phyloP scores from a whole-genome alignment of 1,140 invertebrate genomes.

The Agraylea sexmaculata region DNA sequence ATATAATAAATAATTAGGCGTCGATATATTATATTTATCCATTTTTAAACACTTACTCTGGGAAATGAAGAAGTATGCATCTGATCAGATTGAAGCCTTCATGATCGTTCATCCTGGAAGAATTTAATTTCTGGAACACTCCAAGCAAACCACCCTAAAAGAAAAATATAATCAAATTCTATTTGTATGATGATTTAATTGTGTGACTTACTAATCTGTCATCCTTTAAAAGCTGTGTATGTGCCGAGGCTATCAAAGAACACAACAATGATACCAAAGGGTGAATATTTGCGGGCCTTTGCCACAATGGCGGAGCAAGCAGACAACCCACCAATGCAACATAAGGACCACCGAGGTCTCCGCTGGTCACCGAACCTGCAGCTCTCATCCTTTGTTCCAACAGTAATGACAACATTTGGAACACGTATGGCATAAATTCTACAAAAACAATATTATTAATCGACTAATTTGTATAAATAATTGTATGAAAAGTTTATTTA shows the following conservation, averaged over 20 bases:
- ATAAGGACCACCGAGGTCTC: slow-evolving; percentile 66
- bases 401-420: slow-evolving; percentile 88
- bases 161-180: slow-evolving; percentile 18
- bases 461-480: background rate
- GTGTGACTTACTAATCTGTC: slow-evolving; percentile 49
- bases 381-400: slow-evolving; percentile 62
- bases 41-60: slow-evolving; percentile 27
- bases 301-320: slow-evolving; percentile 81
- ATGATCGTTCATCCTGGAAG: slow-evolving; percentile 90
- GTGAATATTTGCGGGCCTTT: slow-evolving; percentile 81
- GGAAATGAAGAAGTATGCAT: slow-evolving; percentile 64
- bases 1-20: slow-evolving; percentile 13
- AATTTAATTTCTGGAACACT: slow-evolving; percentile 93
- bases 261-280: slow-evolving; percentile 81
- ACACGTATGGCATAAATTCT: slow-evolving; percentile 97
- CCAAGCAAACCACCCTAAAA: slow-evolving; percentile 75
- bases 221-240: slow-evolving; percentile 55
- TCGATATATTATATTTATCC: background rate
- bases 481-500: slow-evolving; percentile 26
- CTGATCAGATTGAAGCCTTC: slow-evolving; percentile 90
- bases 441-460: slow-evolving; percentile 23
- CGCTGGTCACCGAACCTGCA: slow-evolving; percentile 41
- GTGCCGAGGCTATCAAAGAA: slow-evolving; percentile 69
- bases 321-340: slow-evolving; percentile 81
- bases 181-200: slow-evolving; percentile 25